Percentiles rank a stretch among this genome's conserved stretches.
Evolutionary conservation across 2,797 vertebrate genomes (phyloP).

Genomic region (Hypotaenidia okinawae): DNA sequence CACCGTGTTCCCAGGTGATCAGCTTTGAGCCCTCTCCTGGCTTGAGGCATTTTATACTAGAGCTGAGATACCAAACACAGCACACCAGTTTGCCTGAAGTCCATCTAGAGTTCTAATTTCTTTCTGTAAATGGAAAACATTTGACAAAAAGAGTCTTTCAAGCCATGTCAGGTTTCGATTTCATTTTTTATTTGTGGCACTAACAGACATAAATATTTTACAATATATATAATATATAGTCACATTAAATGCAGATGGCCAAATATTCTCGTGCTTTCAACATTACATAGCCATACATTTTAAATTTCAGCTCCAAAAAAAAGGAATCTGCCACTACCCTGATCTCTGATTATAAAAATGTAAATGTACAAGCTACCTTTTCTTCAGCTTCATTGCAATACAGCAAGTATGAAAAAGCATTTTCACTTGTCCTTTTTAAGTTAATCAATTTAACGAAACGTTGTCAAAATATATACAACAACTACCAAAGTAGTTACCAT

Average conservation of each 20-base stretch:
- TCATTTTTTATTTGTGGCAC: constrained; percentile 80
- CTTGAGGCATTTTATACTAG: background rate
- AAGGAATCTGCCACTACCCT: background rate
- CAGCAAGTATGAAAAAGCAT: constrained; percentile 16
- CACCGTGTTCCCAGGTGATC: background rate
- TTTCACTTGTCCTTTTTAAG: constrained; percentile 21
- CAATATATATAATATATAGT: constrained; percentile 45
- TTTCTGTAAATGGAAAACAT: background rate
- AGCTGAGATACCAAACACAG: background rate
- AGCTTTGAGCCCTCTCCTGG: background rate
- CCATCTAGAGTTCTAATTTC: background rate
- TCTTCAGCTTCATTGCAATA: background rate
- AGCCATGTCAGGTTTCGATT: constrained; percentile 16
- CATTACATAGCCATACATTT: constrained; percentile 26
- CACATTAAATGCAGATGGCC: constrained; percentile 42
- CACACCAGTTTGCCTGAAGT: background rate
- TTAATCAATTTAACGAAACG: constrained; percentile 43
- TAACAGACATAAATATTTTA: constrained; percentile 66
- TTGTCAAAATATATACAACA: constrained; percentile 53
- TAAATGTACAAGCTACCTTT: constrained; percentile 10
- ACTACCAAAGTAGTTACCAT: constrained; percentile 3
- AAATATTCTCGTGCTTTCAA: background rate
- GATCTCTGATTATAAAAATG: constrained; percentile 28
- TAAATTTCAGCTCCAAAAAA: background rate
- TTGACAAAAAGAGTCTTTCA: background rate